Base-by-base conservation (phyloP, 2,797 vertebrate genomes). In the Anabacerthia variegaticeps region DNA sequence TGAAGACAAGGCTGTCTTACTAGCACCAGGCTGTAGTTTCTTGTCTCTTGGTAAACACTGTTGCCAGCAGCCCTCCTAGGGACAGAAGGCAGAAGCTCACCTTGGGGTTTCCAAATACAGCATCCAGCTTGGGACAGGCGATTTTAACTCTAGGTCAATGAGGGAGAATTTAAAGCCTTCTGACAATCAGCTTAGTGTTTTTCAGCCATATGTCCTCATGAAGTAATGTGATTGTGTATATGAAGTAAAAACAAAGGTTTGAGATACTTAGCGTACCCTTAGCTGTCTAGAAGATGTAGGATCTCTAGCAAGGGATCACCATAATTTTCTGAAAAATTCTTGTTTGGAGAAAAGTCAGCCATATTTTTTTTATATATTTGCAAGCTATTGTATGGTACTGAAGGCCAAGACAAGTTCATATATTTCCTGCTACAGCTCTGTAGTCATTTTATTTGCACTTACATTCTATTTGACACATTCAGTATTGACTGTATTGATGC, bases 131-230 rank as follows among this genome's bases (percentile, higher is more conserved):
- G 85, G 77, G 37, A 88, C 8, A 20, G 73, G 62, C 46, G 67
- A 46, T 55, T 96, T 89, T 72, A 89, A 58, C 89, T 94, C 55
- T 12, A 83, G 67, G 51, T 67, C 81, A 76, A 0, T 27, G 28
- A 74, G 69, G 36, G 39, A 84, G 44, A 92, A 63, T 54, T 77
- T 79, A 94, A 92, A 91, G 75, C 71, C 49, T 90, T 89, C 76
- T 2, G 19, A 94, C 73, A 94, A 85, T 67, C 91, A 91, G 65
- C 78, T 83, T 51, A 39, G 51, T 93, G 73, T 41, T 96, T 85
- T 82, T 86, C 62, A 80, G 75, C 71, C 49, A 4, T 72, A 32
- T n/a, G 55, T 84, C 84, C 71, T 72, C 76, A 84, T 89, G 74
- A 93, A 85, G 46, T 69, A 72, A 72, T 3, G 59, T 77, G 74